A percentile compares a stretch with the other conserved stretches of the same genome.
These are phyloP conservation scores for Sesamia nonagrioides DNA, from an alignment of 1,140 invertebrate genomes.

Conservation along the genomic window DNA sequence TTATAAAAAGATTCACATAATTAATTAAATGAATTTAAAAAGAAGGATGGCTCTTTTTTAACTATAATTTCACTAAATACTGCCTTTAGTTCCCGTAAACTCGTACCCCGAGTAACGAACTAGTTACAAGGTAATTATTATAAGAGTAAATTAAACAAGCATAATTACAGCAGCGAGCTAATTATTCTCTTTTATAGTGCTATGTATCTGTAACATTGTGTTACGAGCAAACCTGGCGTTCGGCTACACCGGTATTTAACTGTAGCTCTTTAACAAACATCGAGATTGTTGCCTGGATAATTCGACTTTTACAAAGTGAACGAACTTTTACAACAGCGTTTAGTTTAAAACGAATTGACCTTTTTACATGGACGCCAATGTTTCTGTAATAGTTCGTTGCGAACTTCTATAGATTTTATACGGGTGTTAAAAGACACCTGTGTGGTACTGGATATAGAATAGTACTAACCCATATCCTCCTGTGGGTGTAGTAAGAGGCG, in stretches of 20 bases:
- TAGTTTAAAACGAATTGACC: too few relatives aligned
- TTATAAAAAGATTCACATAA: background rate
- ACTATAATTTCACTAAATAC: conserved; percentile 1
- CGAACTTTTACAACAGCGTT: too few relatives aligned
- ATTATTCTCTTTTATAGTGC: conserved; percentile 70
- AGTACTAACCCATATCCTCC: too few relatives aligned
- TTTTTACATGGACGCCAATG: too few relatives aligned
- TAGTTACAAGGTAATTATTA: conserved; percentile 36
- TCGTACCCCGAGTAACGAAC: background rate
- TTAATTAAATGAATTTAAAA: too few relatives aligned
- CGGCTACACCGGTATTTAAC: conserved; percentile 9
- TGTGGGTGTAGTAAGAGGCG: too few relatives aligned
- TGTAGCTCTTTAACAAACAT: background rate
- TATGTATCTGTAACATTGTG: conserved; percentile 66
- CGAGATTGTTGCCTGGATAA: background rate
- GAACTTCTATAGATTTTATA: too few relatives aligned
- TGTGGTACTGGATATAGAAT: too few relatives aligned
- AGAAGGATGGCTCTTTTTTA: too few relatives aligned
- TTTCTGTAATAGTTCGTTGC: too few relatives aligned
- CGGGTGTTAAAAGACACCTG: too few relatives aligned
- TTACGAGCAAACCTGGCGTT: conserved; percentile 30
- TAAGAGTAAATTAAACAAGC: conserved; percentile 44
- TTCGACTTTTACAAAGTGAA: background rate
- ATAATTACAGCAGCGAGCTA: conserved; percentile 38
- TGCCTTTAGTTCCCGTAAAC: background rate